phyloP scores from a whole-genome alignment of 2,113 vertebrate genomes.

The Psittacula cyanocephala region DNA sequence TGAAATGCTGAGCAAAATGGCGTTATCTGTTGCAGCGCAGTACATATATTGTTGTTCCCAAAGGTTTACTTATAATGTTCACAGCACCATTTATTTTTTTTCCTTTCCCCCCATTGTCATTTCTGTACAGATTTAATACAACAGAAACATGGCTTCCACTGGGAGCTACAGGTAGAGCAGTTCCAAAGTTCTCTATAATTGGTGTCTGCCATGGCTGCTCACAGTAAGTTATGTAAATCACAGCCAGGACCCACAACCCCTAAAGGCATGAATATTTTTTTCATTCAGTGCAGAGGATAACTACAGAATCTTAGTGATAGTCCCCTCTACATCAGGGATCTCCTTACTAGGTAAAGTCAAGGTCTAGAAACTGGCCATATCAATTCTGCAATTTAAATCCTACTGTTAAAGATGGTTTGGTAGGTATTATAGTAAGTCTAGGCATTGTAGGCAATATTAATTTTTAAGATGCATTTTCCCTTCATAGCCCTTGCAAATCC shows the following conservation, averaged over 20 bases:
- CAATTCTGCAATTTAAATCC: conserved; percentile 63
- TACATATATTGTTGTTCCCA: conserved; percentile 59
- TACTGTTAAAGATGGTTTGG: conserved; percentile 21
- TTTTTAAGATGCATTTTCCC: neutral
- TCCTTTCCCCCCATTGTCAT: conserved; percentile 42
- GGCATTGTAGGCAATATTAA: neutral
- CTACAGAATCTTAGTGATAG: conserved; percentile 64
- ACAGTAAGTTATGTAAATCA: conserved; percentile 73
- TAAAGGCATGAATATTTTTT: conserved; percentile 62
- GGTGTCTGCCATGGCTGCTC: conserved; percentile 60
- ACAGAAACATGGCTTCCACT: conserved; percentile 70
- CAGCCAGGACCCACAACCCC: conserved; percentile 60
- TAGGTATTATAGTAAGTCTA: conserved; percentile 14
- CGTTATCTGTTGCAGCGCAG: conserved; percentile 17
- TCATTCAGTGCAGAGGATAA: conserved; percentile 58
- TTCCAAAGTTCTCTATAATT: conserved; percentile 69
- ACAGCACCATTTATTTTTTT: conserved; percentile 44
- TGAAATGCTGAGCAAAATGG: conserved; percentile 30
- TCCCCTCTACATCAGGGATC: conserved; percentile 56
- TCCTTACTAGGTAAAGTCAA: conserved; percentile 58
- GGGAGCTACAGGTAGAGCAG: conserved; percentile 67
- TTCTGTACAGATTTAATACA: conserved; percentile 66
- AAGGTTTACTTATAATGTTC: conserved; percentile 59
- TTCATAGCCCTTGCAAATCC: neutral
- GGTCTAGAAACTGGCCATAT: conserved; percentile 48